Base-by-base conservation (phyloP, 2,888 invertebrate species). In the Ennomos erosarius region DNA sequence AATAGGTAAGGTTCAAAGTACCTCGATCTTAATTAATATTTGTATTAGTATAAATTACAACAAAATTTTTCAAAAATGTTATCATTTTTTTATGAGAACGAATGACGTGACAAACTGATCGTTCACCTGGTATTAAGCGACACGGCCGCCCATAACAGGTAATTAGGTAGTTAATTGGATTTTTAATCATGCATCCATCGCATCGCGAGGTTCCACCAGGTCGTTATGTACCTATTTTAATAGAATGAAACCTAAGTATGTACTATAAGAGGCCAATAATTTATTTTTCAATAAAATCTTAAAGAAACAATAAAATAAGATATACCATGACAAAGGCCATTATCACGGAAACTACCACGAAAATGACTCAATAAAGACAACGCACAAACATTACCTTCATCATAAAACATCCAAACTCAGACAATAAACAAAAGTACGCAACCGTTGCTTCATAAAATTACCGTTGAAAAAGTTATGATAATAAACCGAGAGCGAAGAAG, bases 391-490 rank as follows among this genome's bases (percentile, higher is more conserved):
- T 40, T 44, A 50, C 54, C 49, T 54, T 33, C 45, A 40, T 59
- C 49, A 50, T 59, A 58, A 49, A 47, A 10, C 38, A 39, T 36
- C 52, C 37, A 34, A 58, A 58, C 53, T 58, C 35, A 8, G 39
- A 59, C 45, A 59, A 48, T 53, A 53, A 58, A 54, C 59, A 59
- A 49, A 45, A 52, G 57, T 51, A 43, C 43, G 53, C 10, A 12
- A 36, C 48, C 43, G 39, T 53, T 47, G 33, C 48, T 54, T 47
- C 50, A 46, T 40, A 69, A 75, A 75, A 77, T 75, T 67, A 71
- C 70, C 59, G 66, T 67, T 63, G 68, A 65, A 71, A 76, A 81
- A 73, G 71, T 74, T 70, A 55, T 61, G 59, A 72, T 65, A 73
- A 70, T 68, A 71, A 71, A 74, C 69, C 68, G 69, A 65, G 57